These are phyloP conservation scores for Drosophila sulfurigaster DNA, from an alignment of 1,140 invertebrate species.

Conservation along the genomic window DNA sequence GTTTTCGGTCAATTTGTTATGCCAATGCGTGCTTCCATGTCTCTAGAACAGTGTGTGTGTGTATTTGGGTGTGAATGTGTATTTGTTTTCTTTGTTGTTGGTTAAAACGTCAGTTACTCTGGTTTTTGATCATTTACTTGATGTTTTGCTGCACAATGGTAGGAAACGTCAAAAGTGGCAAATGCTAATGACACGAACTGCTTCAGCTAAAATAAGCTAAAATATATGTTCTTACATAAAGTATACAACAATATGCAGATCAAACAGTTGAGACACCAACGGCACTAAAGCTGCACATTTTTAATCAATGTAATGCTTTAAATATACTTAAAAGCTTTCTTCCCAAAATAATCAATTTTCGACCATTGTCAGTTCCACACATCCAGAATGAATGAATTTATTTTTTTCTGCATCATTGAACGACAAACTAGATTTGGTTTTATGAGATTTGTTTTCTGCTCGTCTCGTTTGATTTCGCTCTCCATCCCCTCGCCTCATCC, in stretches of 20 bases:
- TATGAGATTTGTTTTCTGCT: slow-evolving; percentile 76
- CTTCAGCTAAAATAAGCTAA: slow-evolving; percentile 11
- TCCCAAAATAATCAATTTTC: slow-evolving; percentile 37
- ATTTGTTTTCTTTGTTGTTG: slow-evolving; percentile 69
- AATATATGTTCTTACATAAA: not conserved
- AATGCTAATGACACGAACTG: not conserved
- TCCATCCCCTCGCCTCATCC: not conserved
- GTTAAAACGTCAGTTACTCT: slow-evolving; percentile 73
- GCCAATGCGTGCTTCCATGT: slow-evolving; percentile 41
- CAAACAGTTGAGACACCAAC: not conserved
- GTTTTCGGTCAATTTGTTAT: slow-evolving; percentile 83
- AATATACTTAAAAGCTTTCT: slow-evolving; percentile 27
- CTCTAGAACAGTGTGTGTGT: slow-evolving; percentile 6
- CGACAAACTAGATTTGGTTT: slow-evolving; percentile 82
- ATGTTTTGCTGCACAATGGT: slow-evolving; percentile 57
- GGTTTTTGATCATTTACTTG: slow-evolving; percentile 76
- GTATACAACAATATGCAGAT: not conserved
- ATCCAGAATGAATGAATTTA: slow-evolving; percentile 68
- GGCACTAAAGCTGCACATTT: not conserved
- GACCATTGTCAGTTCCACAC: slow-evolving; percentile 45
- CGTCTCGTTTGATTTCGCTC: slow-evolving; percentile 53
- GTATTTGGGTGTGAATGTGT: slow-evolving; percentile 3
- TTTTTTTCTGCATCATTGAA: slow-evolving; percentile 82
- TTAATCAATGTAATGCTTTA: not conserved
- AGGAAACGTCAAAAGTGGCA: slow-evolving; percentile 2